Conservation (phyloP, 2,113 vertebrate species). For the Phalacrocorax aristotelis region DNA sequence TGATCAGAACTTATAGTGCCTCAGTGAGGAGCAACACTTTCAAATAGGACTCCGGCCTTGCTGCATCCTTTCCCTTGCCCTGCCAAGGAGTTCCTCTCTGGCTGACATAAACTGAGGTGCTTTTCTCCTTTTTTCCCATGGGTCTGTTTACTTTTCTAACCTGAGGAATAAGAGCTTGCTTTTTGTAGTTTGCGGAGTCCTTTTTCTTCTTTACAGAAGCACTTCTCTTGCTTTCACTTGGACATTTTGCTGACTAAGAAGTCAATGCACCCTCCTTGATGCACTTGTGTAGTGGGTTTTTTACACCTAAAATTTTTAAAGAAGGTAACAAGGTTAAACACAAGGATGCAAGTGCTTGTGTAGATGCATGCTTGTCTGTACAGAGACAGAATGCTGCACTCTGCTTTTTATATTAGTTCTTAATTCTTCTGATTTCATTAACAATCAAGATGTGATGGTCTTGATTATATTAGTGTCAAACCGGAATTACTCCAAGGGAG, state of each 20-base stretch:
- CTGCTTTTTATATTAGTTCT: not conserved
- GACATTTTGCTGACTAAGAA: not conserved
- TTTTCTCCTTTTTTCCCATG: not conserved
- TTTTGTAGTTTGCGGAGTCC: not conserved
- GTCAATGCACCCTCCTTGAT: not conserved
- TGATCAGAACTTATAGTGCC: not conserved
- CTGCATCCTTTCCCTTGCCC: not conserved
- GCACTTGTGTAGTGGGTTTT: not conserved
- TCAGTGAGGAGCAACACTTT: not conserved
- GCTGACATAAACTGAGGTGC: not conserved
- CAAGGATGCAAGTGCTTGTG: not conserved
- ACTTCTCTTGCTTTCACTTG: not conserved
- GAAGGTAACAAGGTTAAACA: not conserved
- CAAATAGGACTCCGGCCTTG: not conserved
- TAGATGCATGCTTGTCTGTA: not conserved
- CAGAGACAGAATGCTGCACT: not conserved
- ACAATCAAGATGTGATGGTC: not conserved
- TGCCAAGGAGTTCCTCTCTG: not conserved
- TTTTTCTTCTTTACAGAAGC: not conserved
- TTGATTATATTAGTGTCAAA: not conserved
- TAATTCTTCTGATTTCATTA: conserved; percentile 1
- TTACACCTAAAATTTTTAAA: not conserved
- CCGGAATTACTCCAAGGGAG: not conserved
- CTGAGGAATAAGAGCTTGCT: not conserved
- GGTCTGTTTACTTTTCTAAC: not conserved